phyloP scores from a whole-genome alignment of 1,140 invertebrate genomes.

The Diabrotica virgifera region DNA sequence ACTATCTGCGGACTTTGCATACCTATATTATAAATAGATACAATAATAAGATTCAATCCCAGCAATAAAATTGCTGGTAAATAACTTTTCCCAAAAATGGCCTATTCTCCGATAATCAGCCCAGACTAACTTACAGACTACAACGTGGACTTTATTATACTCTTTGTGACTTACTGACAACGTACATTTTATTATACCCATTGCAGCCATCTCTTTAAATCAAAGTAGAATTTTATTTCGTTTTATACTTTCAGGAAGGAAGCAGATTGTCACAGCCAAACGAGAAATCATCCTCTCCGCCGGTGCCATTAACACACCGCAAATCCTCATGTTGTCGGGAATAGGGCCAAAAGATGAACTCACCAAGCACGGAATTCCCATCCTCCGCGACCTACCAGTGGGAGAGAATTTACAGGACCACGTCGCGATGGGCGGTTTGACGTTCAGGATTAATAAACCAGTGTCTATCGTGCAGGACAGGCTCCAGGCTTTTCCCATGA shows the following conservation, averaged over 20 bases:
- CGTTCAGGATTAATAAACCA: conserved; percentile 71
- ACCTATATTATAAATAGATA: no score
- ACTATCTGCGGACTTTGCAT: no score
- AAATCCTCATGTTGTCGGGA: conserved; percentile 84
- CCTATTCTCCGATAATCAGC: no score
- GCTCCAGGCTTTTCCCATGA: conserved; percentile 69
- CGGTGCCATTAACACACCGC: conserved; percentile 76
- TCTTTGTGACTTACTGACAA: no score
- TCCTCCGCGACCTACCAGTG: conserved; percentile 69
- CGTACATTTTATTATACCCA: no score
- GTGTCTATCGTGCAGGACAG: conserved; percentile 71
- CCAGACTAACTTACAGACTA: no score
- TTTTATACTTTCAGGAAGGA: conserved; percentile 21
- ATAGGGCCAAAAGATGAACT: conserved; percentile 78
- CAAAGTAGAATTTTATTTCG: neutral
- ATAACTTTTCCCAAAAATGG: no score
- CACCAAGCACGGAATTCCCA: conserved; percentile 63
- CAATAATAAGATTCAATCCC: no score
- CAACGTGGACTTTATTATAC: no score
- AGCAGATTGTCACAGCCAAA: conserved; percentile 58
- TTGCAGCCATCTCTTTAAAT: no score
- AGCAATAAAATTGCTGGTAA: no score
- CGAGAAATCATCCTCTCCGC: conserved; percentile 79
- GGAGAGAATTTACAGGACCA: conserved; percentile 81
- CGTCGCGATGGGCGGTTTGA: conserved; percentile 76